Evolutionary conservation across 2,113 vertebrate species (phyloP).

Genomic region (Laticauda colubrina): DNA sequence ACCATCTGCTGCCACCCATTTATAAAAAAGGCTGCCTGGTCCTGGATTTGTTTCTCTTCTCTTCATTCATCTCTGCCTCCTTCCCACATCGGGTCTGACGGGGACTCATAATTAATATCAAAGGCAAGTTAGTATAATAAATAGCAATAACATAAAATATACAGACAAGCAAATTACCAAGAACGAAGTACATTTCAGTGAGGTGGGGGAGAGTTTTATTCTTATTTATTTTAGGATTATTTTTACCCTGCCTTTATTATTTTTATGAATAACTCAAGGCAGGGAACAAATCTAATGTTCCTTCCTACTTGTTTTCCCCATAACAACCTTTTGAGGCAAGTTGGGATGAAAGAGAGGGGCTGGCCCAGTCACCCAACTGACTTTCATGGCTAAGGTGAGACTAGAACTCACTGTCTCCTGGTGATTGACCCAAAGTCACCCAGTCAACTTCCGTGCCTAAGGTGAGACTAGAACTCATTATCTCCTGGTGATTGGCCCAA

Average conservation of each 20-base stretch:
- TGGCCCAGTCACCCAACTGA: background rate
- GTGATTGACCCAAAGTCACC: too few relatives aligned
- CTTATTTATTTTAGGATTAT: background rate
- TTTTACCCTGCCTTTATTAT: background rate
- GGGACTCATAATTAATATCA: background rate
- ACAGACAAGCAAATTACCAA: background rate
- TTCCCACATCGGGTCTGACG: background rate
- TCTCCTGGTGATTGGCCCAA: background rate
- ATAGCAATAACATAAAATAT: background rate
- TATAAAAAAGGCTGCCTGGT: background rate
- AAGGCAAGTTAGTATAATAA: background rate
- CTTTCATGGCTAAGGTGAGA: too few relatives aligned
- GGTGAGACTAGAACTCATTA: too few relatives aligned
- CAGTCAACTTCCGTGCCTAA: too few relatives aligned
- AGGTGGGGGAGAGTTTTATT: background rate
- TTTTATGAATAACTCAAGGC: background rate
- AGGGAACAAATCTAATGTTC: background rate
- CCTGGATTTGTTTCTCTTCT: background rate
- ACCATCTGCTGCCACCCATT: background rate
- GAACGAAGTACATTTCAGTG: background rate
- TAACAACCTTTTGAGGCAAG: background rate
- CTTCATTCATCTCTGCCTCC: background rate
- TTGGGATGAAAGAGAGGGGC: background rate
- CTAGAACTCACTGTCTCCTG: too few relatives aligned
- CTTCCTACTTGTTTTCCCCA: background rate